These are phyloP conservation scores for Tetragnatha versicolor DNA, from an alignment of 1,140 invertebrate genomes.

Conservation along the genomic window DNA sequence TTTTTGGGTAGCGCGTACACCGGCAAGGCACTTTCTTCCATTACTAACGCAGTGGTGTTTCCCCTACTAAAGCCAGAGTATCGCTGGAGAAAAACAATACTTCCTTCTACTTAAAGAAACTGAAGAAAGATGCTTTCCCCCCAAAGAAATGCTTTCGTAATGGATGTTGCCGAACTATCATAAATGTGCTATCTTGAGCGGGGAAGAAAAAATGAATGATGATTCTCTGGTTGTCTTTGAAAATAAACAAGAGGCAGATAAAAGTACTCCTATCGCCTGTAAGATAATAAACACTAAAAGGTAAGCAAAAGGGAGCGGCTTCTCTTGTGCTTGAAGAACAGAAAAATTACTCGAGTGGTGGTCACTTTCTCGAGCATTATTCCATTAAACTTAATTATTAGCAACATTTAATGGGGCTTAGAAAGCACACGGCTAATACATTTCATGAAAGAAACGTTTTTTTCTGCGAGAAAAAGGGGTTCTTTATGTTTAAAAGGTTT, in stretches of 20 bases:
- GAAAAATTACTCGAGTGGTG: conserved; percentile 31
- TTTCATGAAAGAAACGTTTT: conserved; percentile 23
- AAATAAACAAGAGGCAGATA: conserved; percentile 35
- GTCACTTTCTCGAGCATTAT: conserved; percentile 25
- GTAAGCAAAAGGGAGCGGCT: neutral
- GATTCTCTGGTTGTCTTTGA: conserved; percentile 27
- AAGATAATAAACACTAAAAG: conserved; percentile 37
- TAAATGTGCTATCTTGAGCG: conserved; percentile 27
- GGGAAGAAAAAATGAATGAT: conserved; percentile 42
- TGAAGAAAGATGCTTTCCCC: conserved; percentile 21
- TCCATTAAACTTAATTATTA: conserved; percentile 39
- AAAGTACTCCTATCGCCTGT: conserved; percentile 15
- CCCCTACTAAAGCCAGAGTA: neutral
- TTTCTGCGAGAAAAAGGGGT: too few species aligned
- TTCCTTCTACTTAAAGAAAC: conserved; percentile 48
- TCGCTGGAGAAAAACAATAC: conserved; percentile 30
- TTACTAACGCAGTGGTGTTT: conserved; percentile 37
- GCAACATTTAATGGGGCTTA: conserved; percentile 35
- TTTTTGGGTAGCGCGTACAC: conserved; percentile 6
- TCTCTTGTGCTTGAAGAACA: conserved; percentile 9
- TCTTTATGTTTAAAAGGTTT: conserved; percentile 5
- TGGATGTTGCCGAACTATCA: conserved; percentile 43
- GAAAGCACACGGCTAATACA: conserved; percentile 9
- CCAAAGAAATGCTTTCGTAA: conserved; percentile 38
- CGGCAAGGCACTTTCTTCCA: conserved; percentile 20